Conservation (phyloP, 1,140 invertebrate species). For the Sitobion miscanthi region DNA sequence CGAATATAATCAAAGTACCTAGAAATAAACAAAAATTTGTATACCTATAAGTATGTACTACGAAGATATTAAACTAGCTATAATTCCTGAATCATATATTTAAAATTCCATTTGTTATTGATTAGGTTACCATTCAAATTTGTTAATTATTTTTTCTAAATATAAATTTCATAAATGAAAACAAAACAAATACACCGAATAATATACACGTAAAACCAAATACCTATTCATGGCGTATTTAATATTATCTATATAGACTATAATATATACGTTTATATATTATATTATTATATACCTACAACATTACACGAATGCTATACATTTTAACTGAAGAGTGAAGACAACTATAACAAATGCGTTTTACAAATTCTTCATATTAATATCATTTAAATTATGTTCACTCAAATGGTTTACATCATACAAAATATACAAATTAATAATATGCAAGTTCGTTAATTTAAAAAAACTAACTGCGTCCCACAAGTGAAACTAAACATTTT, state of each 20-base stretch:
- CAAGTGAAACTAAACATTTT: not conserved
- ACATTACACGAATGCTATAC: not conserved
- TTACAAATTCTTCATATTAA: not conserved
- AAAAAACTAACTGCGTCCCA: not conserved
- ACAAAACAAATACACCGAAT: not conserved
- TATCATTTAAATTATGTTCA: not conserved
- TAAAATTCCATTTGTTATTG: not conserved
- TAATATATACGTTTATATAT: too few species aligned
- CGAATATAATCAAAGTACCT: not conserved
- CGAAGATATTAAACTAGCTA: not conserved
- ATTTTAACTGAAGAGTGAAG: not conserved
- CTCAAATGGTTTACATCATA: not conserved
- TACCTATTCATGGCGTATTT: not conserved
- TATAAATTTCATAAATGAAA: not conserved
- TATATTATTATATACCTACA: not conserved
- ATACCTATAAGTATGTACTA: not conserved
- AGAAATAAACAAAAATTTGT: not conserved
- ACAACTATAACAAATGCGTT: not conserved
- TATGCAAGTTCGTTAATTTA: not conserved
- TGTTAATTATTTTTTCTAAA: not conserved
- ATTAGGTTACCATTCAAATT: not conserved
- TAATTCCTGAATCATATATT: not conserved
- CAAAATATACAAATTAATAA: not conserved
- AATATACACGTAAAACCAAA: not conserved
- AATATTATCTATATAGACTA: too few species aligned